Evolutionary conservation across 2,797 vertebrate genomes (phyloP), one percentile per base, ranked within the genome.

Genomic region (Harpagifer antarcticus): DNA sequence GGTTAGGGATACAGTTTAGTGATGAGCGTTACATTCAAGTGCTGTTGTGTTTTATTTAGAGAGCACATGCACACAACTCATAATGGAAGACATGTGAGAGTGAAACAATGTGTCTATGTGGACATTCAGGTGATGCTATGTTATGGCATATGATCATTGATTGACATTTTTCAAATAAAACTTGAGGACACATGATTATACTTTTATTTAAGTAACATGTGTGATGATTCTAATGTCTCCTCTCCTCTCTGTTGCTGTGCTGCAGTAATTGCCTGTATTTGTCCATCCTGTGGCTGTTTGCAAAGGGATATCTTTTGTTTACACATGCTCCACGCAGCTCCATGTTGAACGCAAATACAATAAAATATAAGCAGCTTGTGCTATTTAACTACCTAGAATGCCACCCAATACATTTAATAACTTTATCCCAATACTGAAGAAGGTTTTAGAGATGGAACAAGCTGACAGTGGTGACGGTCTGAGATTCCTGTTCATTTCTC

Each of bases 311-410:
- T 76, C 83, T 80, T 88, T 62, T 70, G 63, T 94, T 93, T 92
- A 80, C 84, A 70, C 52, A 43, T 16, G 62, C 85, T 85, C 82
- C 82, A 79, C 76, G 59, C 81, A 65, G 78, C 83, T 75, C 70
- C 74, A 90, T 92, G 89, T 86, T 92, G 77, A 91, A 89, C 16
- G 77, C 87, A 94, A 95, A 93, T 91, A 92, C 81, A 90, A 87
- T 87, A 76, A 88, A 91, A 89, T 85, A 80, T 23, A 55, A 78
- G 78, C 88, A 84, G 84, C 82, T 87, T 87, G 75, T 76, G 75
- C 68, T 60, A 23, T 86, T 71, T 80, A 77, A 80, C 27, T 49
- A 72, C 53, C 60, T 20, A 55, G 63, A 72, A 78, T 67, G 72
- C 65, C 64, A 70, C 43, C 68, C 33, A 74, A 75, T 84, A 62